A percentile compares a stretch with the other conserved stretches of the same genome.
phyloP scores from a whole-genome alignment of 2,113 vertebrate species.

The Ammodytes marinus region DNA sequence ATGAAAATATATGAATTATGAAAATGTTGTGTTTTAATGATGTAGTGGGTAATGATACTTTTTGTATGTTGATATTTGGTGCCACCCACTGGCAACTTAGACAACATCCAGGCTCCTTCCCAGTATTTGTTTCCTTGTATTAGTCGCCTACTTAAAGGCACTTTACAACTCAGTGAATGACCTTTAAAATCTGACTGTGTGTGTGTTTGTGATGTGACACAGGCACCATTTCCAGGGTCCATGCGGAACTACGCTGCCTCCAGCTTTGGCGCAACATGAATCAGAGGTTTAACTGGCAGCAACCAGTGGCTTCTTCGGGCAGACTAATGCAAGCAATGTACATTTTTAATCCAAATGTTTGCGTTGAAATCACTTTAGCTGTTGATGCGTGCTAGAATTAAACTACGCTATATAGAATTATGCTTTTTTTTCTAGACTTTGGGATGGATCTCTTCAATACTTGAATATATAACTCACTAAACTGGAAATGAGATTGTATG shows the following conservation, averaged over 20 bases:
- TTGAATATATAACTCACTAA: constrained; percentile 57
- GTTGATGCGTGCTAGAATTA: constrained; percentile 26
- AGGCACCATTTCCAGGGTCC: constrained; percentile 95
- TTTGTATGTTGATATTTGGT: background rate
- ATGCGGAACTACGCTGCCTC: constrained; percentile 91
- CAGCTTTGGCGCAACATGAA: constrained; percentile 89
- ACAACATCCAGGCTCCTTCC: background rate
- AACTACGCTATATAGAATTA: constrained; percentile 4
- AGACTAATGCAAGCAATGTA: constrained; percentile 27
- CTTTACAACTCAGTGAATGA: background rate
- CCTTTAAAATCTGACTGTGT: constrained; percentile 17
- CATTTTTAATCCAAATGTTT: constrained; percentile 34
- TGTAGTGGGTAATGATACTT: background rate
- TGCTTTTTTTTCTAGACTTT: constrained; percentile 29
- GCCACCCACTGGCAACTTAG: constrained; percentile 8
- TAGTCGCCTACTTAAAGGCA: background rate
- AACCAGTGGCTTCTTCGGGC: constrained; percentile 12
- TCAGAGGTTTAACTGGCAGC: constrained; percentile 76
- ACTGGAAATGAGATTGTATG: constrained; percentile 54
- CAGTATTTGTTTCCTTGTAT: background rate
- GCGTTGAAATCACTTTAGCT: constrained; percentile 35
- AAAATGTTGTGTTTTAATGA: background rate
- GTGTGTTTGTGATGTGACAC: constrained; percentile 44
- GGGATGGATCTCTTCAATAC: constrained; percentile 48
- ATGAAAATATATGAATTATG: background rate